Base-by-base conservation (phyloP, 2,888 invertebrate genomes). In the Ferrisia virgata region DNA sequence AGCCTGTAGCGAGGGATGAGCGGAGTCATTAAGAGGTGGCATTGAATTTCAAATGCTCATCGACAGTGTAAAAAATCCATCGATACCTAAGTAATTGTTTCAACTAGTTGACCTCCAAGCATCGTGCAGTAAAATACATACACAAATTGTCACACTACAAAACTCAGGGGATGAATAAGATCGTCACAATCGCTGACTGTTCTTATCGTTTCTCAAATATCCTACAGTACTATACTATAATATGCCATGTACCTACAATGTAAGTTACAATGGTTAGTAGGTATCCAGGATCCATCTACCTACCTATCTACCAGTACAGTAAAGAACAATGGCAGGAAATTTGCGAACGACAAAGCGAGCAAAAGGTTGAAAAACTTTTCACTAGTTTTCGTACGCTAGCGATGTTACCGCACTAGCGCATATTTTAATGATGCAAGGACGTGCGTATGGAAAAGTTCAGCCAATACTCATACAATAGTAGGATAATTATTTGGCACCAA, bases 31-130 rank as follows among this genome's bases (percentile, higher is more conserved):
- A 15, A 72, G 18, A 72, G 33, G 8, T 33, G 72, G 72, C 72
- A 72, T 72, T 72, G 72, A 72, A 72, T 72, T 72, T 72, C 72
- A 33, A 72, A 72, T 72, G 72, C 72, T 72, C 58, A 25, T 72
- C 69, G 25, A 64, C 72, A 31, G 33, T n/a, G n/a, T 33, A 33
- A 72, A n/a, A n/a, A 72, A 18, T 58, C 13, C 33, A 25, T 25
- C 11, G 36, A n/a, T n/a, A n/a, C n/a, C 36, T 36, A 8, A 11
- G 18, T 72, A 72, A 72, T 72, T 72, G 36, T 72, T 72, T 33
- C 72, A n/a, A 72, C 33, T 33, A 31, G 72, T 72, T 33, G 72
- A 72, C 72, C 72, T 72, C 72, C 33, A 72, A 69, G 4, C 28
- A 28, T 25, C 58, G 11, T 25, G n/a, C 11, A 64, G 25, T 25